These are phyloP conservation scores for Drosophila sucinea DNA, from an alignment of 1,140 invertebrate species.

Conservation along the genomic window DNA sequence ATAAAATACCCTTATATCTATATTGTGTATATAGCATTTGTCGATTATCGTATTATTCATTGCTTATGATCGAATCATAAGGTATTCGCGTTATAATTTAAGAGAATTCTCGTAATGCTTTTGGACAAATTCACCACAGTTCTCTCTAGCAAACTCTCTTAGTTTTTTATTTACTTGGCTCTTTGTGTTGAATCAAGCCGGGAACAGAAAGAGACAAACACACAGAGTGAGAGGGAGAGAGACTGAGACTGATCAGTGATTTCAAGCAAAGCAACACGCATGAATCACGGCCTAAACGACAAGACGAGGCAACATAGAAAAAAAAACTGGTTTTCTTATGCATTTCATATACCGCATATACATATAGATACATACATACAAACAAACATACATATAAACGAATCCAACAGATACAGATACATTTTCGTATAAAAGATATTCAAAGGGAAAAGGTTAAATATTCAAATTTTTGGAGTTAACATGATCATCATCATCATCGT, in stretches of 20 bases:
- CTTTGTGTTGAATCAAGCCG: conserved; percentile 38
- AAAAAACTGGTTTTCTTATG: conserved; percentile 78
- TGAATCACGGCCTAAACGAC: conserved; percentile 70
- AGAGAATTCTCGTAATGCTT: not conserved
- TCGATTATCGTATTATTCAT: not conserved
- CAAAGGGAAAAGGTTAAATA: conserved; percentile 70
- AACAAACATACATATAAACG: not conserved
- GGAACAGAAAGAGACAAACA: conserved; percentile 32
- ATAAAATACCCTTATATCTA: no score
- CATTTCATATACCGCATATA: conserved; percentile 48
- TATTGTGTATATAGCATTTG: no score
- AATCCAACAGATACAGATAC: conserved; percentile 5
- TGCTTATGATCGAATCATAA: not conserved
- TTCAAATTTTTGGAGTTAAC: conserved; percentile 51
- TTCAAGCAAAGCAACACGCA: conserved; percentile 53
- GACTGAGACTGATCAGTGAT: conserved; percentile 31
- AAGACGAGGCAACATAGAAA: conserved; percentile 47
- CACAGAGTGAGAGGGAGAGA: conserved; percentile 15
- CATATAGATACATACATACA: conserved; percentile 10
- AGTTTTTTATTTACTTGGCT: conserved; percentile 10
- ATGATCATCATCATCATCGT: not conserved
- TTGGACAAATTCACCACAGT: not conserved
- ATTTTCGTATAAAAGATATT: conserved; percentile 21
- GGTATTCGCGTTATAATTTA: not conserved
- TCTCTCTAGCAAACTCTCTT: conserved; percentile 9